Conservation (phyloP, 2,888 invertebrate species). For the Cybosia mesomella region DNA sequence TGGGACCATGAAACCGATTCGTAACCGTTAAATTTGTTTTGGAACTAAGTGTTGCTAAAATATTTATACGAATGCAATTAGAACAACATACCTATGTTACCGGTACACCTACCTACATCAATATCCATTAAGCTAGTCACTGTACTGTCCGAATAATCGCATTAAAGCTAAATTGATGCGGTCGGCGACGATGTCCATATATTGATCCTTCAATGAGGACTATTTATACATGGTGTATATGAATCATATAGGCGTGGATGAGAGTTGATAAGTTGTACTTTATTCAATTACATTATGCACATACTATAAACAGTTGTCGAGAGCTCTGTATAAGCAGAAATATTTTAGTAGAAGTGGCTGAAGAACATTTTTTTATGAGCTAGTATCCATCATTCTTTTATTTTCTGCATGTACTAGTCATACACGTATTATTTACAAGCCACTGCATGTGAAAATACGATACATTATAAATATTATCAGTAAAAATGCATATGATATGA, state of each 20-base stretch:
- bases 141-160: conserved; percentile 61
- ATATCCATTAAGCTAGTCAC: conserved; percentile 58
- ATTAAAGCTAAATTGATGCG: conserved; percentile 64
- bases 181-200: conserved; percentile 51
- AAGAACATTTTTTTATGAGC: not conserved
- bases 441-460: too few relatives aligned
- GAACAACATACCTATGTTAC: conserved; percentile 23
- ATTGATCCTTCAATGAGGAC: conserved; percentile 53
- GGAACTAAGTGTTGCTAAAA: conserved; percentile 17
- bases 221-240: conserved; percentile 20
- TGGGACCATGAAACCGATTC: conserved; percentile 40
- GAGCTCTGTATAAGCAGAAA: not conserved
- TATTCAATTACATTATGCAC: not conserved
- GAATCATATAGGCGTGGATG: not conserved
- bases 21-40: conserved; percentile 23
- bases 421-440: too few relatives aligned
- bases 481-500: not conserved
- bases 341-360: not conserved
- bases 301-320: not conserved
- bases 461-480: too few relatives aligned
- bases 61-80: conserved; percentile 33
- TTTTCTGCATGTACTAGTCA: too few relatives aligned
- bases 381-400: too few relatives aligned
- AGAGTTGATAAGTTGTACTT: not conserved
- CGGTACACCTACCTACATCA: conserved; percentile 43